Evolutionary conservation across 2,888 invertebrate species (phyloP).

Genomic region (Hyposoter dolosus): DNA sequence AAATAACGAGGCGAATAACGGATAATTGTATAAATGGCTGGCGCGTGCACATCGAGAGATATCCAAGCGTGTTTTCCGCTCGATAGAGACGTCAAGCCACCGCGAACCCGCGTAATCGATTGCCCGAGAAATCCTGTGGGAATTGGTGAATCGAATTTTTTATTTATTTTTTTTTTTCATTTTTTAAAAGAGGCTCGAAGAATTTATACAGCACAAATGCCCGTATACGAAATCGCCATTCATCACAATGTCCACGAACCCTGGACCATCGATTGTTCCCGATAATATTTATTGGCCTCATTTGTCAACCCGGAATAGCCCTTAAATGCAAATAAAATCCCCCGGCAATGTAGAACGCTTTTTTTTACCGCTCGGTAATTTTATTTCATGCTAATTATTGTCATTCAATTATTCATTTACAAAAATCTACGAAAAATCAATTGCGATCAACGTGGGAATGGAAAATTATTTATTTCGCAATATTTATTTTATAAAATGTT

Average conservation of each 20-base stretch:
- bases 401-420: neutral
- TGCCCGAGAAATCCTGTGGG: constrained; percentile 68
- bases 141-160: constrained; percentile 44
- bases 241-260: constrained; percentile 8
- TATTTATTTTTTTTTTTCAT: constrained; percentile 10
- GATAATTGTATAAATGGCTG: constrained; percentile 50
- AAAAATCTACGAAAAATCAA: neutral
- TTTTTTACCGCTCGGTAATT: neutral
- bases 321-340: constrained; percentile 80
- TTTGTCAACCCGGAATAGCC: constrained; percentile 80
- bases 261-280: constrained; percentile 80
- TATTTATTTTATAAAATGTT: neutral
- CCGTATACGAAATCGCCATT: constrained; percentile 13
- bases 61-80: constrained; percentile 68
- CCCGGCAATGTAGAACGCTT: neutral
- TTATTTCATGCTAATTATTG: neutral
- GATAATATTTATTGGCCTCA: constrained; percentile 82
- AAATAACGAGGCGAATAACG: constrained; percentile 56
- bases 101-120: constrained; percentile 66
- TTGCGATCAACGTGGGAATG: neutral
- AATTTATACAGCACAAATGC: constrained; percentile 13
- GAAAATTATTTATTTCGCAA: neutral
- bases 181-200: neutral
- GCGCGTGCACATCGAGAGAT: constrained; percentile 35
- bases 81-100: constrained; percentile 71